phyloP scores from a whole-genome alignment of 2,113 vertebrate species.

The Labeo rohita region DNA sequence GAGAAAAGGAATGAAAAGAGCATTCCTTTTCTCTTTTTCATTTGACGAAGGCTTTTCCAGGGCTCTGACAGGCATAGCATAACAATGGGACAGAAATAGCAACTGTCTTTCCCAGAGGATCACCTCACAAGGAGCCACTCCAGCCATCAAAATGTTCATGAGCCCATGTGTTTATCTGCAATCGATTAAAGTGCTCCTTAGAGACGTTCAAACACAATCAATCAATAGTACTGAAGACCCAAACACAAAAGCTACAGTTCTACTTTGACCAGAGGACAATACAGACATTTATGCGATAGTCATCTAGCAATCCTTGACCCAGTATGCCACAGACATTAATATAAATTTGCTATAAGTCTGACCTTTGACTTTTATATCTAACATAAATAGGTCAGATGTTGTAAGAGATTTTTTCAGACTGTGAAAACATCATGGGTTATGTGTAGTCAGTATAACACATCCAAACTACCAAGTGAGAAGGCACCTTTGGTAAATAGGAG shows the following conservation, averaged over 20 bases:
- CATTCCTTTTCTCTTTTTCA: constrained; percentile 12
- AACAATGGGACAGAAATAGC: constrained; percentile 63
- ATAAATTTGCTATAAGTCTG: background rate
- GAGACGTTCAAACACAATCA: constrained; percentile 58
- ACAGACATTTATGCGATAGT: constrained; percentile 37
- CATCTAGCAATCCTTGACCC: background rate
- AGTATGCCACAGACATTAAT: background rate
- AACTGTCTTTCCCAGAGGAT: constrained; percentile 59
- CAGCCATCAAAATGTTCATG: constrained; percentile 64
- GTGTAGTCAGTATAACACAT: too few relatives aligned
- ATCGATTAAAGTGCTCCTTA: constrained; percentile 68
- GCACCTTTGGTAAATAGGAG: too few relatives aligned
- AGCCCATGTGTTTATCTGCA: constrained; percentile 55
- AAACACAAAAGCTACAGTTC: constrained; percentile 55
- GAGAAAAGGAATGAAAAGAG: background rate
- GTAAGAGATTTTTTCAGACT: background rate
- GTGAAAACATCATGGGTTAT: too few relatives aligned
- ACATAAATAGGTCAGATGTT: too few relatives aligned
- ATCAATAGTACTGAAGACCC: constrained; percentile 67
- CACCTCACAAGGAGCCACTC: constrained; percentile 45
- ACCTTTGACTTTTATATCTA: background rate
- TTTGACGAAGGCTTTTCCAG: constrained; percentile 46
- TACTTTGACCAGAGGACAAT: constrained; percentile 47
- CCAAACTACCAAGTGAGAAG: too few relatives aligned
- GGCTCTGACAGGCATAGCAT: constrained; percentile 57